Conservation (phyloP, 2,113 vertebrate genomes). For the Oceanodroma tethys region DNA sequence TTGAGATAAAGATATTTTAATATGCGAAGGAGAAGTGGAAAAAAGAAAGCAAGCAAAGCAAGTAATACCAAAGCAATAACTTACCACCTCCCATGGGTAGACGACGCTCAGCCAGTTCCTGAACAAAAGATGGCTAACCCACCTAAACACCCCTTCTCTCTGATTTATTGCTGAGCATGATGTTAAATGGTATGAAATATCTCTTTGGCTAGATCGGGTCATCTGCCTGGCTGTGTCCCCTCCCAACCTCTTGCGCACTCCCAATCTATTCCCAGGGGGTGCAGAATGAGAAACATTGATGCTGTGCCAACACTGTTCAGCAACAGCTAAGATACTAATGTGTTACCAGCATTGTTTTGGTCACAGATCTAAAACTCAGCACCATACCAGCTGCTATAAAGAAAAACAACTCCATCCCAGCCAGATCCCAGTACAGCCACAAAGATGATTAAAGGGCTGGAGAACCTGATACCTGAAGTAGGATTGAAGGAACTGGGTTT, state of each 20-base stretch:
- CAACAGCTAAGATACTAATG: not conserved
- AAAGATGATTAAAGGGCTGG: not conserved
- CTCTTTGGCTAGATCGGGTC: not conserved
- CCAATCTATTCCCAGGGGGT: not conserved
- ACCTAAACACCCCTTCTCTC: not conserved
- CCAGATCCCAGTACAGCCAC: not conserved
- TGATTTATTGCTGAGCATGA: not conserved
- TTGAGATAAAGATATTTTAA: not conserved
- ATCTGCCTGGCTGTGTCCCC: not conserved
- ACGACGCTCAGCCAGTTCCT: not conserved
- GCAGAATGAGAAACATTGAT: not conserved
- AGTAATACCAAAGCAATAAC: not conserved
- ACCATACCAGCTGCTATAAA: not conserved
- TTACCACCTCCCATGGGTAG: not conserved
- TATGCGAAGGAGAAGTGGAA: not conserved
- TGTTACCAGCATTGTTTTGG: not conserved
- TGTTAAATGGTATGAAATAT: not conserved
- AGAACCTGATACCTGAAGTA: not conserved
- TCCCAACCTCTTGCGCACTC: not conserved
- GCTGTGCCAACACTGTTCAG: not conserved
- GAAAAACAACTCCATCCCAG: not conserved
- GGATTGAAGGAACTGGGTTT: not conserved
- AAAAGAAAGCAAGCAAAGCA: not conserved
- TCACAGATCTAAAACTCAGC: not conserved
- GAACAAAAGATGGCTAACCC: not conserved